Evolutionary conservation across 2,797 vertebrate genomes (phyloP), one percentile per base, ranked within the genome.

Genomic region (Pachyuromys duprasi): DNA sequence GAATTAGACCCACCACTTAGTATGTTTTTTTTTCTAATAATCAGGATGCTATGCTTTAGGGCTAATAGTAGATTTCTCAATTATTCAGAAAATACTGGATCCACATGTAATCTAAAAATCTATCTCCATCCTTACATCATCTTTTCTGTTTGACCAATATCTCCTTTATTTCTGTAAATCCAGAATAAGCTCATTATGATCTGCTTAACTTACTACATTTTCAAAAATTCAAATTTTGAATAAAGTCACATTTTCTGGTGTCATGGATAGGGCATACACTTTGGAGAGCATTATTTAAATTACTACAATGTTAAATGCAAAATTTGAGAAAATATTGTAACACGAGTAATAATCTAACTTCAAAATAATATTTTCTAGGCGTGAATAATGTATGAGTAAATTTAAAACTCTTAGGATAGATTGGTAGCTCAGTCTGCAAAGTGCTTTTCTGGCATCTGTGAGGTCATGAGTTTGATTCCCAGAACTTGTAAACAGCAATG

Each of bases 331-430:
- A 70, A 55, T 83, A 0, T 65, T 81, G 36, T 72, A 93, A 84
- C 75, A 62, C 65, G 17, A 83, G 2, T 39, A 55, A 62, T 92
- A 79, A 87, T 65, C 4, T 20, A 6, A 78, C 65, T 67, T 7
- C 0, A 88, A 17, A 53, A 49, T 26, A 65, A 42, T 89, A 83
- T 89, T 67, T 91, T n/a, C 26, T 65, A 90, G 28, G 6, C 12
- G 84, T 79, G 42, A 88, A 84, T 75, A n/a, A 93, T 69, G 42
- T 14, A 79, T 45, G 15, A 92, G 90, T 65, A 65, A 86, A 88
- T 78, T 81, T 39, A 33, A 90, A 81, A 65, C 79, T 95, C 28
- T 65, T 76, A 18, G 24, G 8, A 5, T 60, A n/a, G 14, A 36
- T 15, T 39, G 15, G 8, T 39, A 87, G n/a, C 5, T 87, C 15